These are phyloP conservation scores for Tachysurus fulvidraco DNA, from an alignment of 2,113 vertebrate species.

Conservation along the genomic window DNA sequence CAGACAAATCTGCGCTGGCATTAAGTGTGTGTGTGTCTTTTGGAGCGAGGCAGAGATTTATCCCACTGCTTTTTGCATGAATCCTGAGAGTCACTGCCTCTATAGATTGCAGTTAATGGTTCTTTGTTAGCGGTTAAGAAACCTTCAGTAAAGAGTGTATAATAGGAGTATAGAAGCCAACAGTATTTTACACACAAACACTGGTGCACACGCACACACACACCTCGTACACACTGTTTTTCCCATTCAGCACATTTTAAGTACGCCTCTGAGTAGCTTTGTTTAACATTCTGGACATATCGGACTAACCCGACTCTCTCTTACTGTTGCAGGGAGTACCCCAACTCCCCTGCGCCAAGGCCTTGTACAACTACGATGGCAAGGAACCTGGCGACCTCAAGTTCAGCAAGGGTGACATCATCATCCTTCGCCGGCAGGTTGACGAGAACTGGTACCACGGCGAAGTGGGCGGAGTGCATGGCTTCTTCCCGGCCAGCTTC, in stretches of 20 bases:
- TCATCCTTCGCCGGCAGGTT: slow-evolving; percentile 95
- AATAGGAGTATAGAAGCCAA: not conserved
- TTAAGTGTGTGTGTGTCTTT: slow-evolving; percentile 13
- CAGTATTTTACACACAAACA: not conserved
- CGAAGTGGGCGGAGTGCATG: slow-evolving; percentile 91
- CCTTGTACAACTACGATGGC: slow-evolving; percentile 97
- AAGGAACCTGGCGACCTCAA: slow-evolving; percentile 97
- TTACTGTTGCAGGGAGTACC: slow-evolving; percentile 78
- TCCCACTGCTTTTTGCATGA: slow-evolving; percentile 10
- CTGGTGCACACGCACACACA: not conserved
- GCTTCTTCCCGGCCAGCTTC: slow-evolving; percentile 98
- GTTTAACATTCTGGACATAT: slow-evolving; percentile 43
- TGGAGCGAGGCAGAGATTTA: slow-evolving; percentile 8
- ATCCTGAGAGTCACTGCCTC: slow-evolving; percentile 21
- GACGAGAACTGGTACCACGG: slow-evolving; percentile 99
- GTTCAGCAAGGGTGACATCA: slow-evolving; percentile 95
- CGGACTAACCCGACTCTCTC: not conserved
- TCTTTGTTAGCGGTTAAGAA: slow-evolving; percentile 8
- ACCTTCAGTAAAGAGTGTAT: slow-evolving; percentile 20
- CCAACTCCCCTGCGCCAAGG: slow-evolving; percentile 97
- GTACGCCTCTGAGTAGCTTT: slow-evolving; percentile 46
- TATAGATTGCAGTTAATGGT: slow-evolving; percentile 14
- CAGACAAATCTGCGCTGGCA: slow-evolving; percentile 28
- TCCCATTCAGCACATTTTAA: not conserved
- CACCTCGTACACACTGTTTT: not conserved